Evolutionary conservation across 2,113 vertebrate genomes (phyloP), one percentile per base, ranked within the genome.

Genomic region (Sturnira hondurensis): DNA sequence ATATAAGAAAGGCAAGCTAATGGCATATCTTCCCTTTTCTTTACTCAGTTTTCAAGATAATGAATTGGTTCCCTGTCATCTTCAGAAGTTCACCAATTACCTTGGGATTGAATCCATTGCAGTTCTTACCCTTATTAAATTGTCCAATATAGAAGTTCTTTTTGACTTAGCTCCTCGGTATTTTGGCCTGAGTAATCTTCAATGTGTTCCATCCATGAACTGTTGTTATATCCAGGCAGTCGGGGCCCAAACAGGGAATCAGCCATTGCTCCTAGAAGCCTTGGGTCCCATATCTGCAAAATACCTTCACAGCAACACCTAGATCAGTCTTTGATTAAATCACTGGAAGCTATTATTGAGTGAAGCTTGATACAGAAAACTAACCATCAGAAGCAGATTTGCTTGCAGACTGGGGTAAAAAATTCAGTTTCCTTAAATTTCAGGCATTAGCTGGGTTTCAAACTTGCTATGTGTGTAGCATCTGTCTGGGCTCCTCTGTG

Each of bases 11-110:
- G 33, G 4, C 31, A 68, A n/a, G 38, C 6, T 24, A 50, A n/a
- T 45, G 17, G 2, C 10, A 43, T 4, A 2, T 7, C 41, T 93
- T 86, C 71, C 11, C 28, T 90, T 67, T 74, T 52, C n/a, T 91
- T 93, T 90, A 47, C 36, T n/a, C 38, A 76, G 24, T 76, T 96
- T 96, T 88, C 52, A 74, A 85, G 31, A 41, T 83, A 67, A 95
- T 50, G 7, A 86, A 76, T 56, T 77, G 16, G 22, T 67, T 93
- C 38, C 28, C 15, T 41, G 17, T 45, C 67, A 89, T 22, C 15
- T 71, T 86, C 36, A 82, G 58, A 93, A 80, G 68, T 14, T 47
- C 7, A 13, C 7, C 41, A n/a, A 7, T 91, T 89, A 74, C 12
- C 20, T 86, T 67, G 61, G 45, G 7, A 58, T 20, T 61, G 41